A percentile compares a stretch with the other conserved stretches of the same genome.
Evolutionary conservation across 2,113 vertebrate genomes (phyloP).

Genomic region (Dromaius novaehollandiae): DNA sequence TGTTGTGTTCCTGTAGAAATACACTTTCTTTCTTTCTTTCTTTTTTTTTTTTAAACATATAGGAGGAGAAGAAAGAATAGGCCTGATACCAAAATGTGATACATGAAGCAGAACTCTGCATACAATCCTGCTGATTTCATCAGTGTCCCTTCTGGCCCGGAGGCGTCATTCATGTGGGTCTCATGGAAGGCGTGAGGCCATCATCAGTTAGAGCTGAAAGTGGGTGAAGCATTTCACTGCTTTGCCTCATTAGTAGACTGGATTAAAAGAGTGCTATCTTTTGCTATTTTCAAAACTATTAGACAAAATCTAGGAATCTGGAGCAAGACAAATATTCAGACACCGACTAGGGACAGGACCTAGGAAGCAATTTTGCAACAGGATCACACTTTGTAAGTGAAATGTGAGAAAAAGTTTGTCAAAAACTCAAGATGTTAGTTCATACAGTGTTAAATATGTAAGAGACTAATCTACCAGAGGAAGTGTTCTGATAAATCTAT

Average conservation of each 20-base stretch:
- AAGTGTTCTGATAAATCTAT: not conserved
- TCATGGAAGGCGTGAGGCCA: not conserved
- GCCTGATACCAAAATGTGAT: not conserved
- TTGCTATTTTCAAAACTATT: not conserved
- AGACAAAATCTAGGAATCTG: not conserved
- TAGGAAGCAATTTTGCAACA: not conserved
- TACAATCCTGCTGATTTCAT: not conserved
- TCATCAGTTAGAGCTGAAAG: not conserved
- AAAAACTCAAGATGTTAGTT: not conserved
- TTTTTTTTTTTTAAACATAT: not conserved
- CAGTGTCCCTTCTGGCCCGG: not conserved
- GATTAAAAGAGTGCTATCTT: not conserved
- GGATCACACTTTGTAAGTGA: not conserved
- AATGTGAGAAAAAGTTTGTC: not conserved
- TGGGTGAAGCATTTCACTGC: not conserved
- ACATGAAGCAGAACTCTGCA: fast-evolving
- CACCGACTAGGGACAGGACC: not conserved
- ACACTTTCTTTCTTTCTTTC: not conserved
- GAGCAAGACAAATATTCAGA: not conserved
- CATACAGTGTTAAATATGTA: not conserved
- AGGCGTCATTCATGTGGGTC: not conserved
- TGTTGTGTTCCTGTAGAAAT: not conserved
- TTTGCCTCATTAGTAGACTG: not conserved
- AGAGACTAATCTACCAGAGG: not conserved
- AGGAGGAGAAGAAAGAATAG: not conserved